Evolutionary conservation across 1,140 invertebrate genomes (phyloP), one percentile per base, ranked within the genome.

Genomic region (Neodiprion pinetum): DNA sequence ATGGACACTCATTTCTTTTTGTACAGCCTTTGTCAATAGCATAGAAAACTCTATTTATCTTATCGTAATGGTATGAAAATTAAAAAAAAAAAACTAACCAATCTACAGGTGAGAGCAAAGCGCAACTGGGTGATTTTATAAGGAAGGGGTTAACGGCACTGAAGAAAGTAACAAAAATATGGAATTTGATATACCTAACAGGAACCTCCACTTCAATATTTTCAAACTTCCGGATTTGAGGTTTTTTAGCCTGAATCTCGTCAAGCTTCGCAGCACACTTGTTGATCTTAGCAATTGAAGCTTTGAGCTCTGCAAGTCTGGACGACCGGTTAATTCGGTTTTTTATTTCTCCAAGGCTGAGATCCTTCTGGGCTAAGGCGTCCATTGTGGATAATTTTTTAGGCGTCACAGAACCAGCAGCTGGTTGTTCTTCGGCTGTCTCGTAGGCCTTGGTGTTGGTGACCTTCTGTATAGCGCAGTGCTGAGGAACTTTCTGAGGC

Each of bases 141-240:
- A 40, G 1, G 28, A 40, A 40, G 28, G 28, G 28, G 1, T 67
- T 68, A n/a, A 66, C 40, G 49, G 7, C 67, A 69, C 17, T 71
- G 11, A 75, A 66, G 69, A 12, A 66, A 50, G 66, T 66, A 48
- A 49, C 40, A 49, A 75, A 48, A 49, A 21, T 21, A 21, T 9
- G 23, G 9, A 73, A 71, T 61, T 71, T 76, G 61, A 80, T 80
- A 85, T 84, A 94, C 93, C 93, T 95, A 72, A 90, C 83, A 70
- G 93, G 90, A 79, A 95, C 89, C 89, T 94, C 93, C 79, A 95
- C 84, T 83, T 95, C 90, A 82, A 95, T 93, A 23, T 91, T 91
- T 73, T 93, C 91, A 80, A 95, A 95, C 80, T 92, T 91, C 80
- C 93, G 92, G 0, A 94, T 89, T 73, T 92, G 90, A 14, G 90